Evolutionary conservation across 2,113 vertebrate species (phyloP).

Genomic region (Chloropsis cyanopogon): DNA sequence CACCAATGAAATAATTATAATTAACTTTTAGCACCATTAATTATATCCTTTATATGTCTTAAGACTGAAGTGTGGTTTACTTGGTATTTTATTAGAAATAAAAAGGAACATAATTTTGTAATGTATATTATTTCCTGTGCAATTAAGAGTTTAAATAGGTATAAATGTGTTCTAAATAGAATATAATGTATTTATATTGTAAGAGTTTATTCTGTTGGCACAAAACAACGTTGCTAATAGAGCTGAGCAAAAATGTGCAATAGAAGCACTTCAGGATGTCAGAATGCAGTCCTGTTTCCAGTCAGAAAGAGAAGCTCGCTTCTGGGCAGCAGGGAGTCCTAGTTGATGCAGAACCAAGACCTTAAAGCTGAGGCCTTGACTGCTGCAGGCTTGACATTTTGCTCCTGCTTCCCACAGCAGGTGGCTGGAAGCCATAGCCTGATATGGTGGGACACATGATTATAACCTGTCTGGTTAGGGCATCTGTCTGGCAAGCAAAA

Average conservation of each 20-base stretch:
- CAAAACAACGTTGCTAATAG: neutral
- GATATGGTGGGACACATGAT: neutral
- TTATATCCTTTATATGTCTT: neutral
- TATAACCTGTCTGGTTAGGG: neutral
- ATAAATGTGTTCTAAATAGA: neutral
- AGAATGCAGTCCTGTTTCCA: neutral
- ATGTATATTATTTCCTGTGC: neutral
- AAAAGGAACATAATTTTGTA: neutral
- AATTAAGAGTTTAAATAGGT: neutral
- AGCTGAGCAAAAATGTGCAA: neutral
- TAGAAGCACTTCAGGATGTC: neutral
- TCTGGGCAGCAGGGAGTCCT: neutral
- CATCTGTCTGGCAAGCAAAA: neutral
- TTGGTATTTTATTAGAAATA: neutral
- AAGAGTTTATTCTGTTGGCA: neutral
- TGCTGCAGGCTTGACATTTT: neutral
- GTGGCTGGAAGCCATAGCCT: neutral
- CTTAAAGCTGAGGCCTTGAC: neutral
- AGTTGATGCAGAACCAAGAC: neutral
- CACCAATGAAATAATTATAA: neutral
- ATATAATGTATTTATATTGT: neutral
- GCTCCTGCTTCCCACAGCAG: neutral
- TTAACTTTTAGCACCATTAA: neutral
- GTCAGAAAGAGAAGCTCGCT: neutral
- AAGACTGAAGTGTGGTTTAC: neutral